A percentile compares a stretch with the other conserved stretches of the same genome.
These are phyloP conservation scores for Agapetus fuscipes DNA, from an alignment of 2,888 invertebrate species.

Conservation along the genomic window DNA sequence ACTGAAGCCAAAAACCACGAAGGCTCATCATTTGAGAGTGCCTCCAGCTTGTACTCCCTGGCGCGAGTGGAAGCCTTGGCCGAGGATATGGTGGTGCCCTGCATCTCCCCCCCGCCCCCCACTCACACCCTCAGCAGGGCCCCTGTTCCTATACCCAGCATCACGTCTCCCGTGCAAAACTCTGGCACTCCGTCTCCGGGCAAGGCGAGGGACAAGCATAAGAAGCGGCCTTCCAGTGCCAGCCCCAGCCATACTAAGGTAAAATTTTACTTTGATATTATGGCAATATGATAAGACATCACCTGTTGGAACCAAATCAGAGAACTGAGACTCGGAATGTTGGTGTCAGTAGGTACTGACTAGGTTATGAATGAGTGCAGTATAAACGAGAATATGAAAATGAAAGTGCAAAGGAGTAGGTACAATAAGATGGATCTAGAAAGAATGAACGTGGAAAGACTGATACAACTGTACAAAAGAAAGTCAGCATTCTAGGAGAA, in stretches of 20 bases:
- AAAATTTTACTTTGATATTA: too few species aligned
- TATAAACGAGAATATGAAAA: too few species aligned
- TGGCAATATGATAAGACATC: too few species aligned
- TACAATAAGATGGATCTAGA: too few species aligned
- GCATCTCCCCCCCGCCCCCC: slow-evolving; percentile 49
- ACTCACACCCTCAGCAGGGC: slow-evolving; percentile 36
- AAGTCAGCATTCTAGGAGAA: too few species aligned
- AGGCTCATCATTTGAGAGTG: slow-evolving; percentile 82
- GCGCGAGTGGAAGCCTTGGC: slow-evolving; percentile 60
- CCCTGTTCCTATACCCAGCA: slow-evolving; percentile 44
- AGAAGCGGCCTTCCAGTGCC: slow-evolving; percentile 14
- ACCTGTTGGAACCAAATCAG: too few species aligned
- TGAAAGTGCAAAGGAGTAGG: too few species aligned
- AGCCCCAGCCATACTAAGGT: slow-evolving; percentile 17
- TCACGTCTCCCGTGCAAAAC: slow-evolving; percentile 31
- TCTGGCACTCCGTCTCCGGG: background rate
- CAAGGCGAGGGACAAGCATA: slow-evolving; percentile 12
- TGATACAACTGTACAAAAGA: too few species aligned
- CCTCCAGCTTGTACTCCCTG: slow-evolving; percentile 69
- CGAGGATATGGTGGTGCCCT: slow-evolving; percentile 54
- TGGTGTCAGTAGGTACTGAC: too few species aligned
- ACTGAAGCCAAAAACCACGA: slow-evolving; percentile 55
- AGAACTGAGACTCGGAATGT: too few species aligned
- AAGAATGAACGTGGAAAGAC: too few species aligned
- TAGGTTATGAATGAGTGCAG: too few species aligned